phyloP scores from a whole-genome alignment of 2,113 vertebrate genomes.

The Rhynchomys soricoides region DNA sequence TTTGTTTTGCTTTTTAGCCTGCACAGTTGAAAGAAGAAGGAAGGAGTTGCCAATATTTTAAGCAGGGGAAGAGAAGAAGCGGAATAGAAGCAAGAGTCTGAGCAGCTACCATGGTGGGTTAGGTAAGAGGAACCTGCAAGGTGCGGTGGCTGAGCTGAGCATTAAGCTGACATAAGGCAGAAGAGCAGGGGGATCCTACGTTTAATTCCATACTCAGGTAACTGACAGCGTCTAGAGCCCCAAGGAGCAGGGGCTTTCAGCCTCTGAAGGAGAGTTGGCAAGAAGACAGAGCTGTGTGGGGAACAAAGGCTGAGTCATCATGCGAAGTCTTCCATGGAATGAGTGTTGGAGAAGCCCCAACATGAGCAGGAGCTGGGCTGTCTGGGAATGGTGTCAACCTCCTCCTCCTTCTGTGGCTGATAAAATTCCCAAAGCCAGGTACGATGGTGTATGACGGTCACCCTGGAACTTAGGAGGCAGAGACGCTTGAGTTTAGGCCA shows the following conservation, averaged over 20 bases:
- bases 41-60: not conserved
- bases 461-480: not conserved
- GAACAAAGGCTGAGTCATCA: not conserved
- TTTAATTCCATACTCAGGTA: not conserved
- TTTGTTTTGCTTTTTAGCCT: slow-evolving; percentile 60
- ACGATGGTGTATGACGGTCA: too few relatives aligned
- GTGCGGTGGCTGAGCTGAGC: too few relatives aligned
- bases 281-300: not conserved
- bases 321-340: not conserved
- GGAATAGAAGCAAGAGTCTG: not conserved
- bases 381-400: not conserved
- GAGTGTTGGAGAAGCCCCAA: not conserved
- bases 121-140: not conserved
- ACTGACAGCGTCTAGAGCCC: not conserved
- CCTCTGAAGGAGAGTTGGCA: not conserved
- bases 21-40: not conserved
- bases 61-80: not conserved
- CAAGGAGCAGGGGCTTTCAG: not conserved
- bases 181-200: not conserved
- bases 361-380: not conserved
- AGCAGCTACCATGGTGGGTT: not conserved
- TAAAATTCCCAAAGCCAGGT: not conserved
- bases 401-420: not conserved
- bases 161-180: not conserved
- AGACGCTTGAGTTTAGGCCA: not conserved